Base-by-base conservation (phyloP, 2,797 vertebrate species). In the Mycteria americana region DNA sequence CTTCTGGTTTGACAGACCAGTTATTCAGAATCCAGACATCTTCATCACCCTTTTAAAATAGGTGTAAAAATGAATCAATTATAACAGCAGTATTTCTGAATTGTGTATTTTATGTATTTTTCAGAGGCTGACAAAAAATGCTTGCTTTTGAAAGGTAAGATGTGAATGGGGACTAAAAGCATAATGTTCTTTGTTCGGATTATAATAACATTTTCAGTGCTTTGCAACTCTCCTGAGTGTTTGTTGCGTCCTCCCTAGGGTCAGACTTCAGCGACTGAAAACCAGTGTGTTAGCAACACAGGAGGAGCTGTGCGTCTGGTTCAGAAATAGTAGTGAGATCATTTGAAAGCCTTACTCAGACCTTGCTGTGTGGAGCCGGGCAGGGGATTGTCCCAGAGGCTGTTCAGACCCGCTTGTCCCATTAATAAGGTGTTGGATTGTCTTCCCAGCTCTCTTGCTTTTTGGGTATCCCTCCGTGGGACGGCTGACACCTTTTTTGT, bases 281-380 rank as follows among this genome's bases (percentile, higher is more conserved):
- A 12, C 6, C 70, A 69, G 57, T 5, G 48, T 78, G 78, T 43
- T 85, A 48, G 84, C 62, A 86, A 2, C 62, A 69, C 2, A 5
- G 76, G 72, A 88, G 80, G 60, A 94, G 87, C 85, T 62, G 79
- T 25, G 60, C 79, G 76, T 68, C 68, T 85, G 92, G 27, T 27
- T 63, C 73, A 85, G 81, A 78, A 92, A 73, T 37, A 85, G 75
- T 22, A 25, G 62, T 81, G 94, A 93, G 85, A n/a, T 92, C 89
- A 78, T 27, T 67, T 5, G 1, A 50, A 59, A 94, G 82, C 79
- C 54, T 39, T 85, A 50, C 79, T 67, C 0, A 10, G 85, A 39
- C 73, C 68, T 56, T 70, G 76, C 56, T 84, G 59, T n/a, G 27
- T 78, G 85, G 18, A 91, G 85, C 70, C 2, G 11, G 73, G 70